phyloP scores from a whole-genome alignment of 2,113 vertebrate genomes.

The Capreolus pygargus region DNA sequence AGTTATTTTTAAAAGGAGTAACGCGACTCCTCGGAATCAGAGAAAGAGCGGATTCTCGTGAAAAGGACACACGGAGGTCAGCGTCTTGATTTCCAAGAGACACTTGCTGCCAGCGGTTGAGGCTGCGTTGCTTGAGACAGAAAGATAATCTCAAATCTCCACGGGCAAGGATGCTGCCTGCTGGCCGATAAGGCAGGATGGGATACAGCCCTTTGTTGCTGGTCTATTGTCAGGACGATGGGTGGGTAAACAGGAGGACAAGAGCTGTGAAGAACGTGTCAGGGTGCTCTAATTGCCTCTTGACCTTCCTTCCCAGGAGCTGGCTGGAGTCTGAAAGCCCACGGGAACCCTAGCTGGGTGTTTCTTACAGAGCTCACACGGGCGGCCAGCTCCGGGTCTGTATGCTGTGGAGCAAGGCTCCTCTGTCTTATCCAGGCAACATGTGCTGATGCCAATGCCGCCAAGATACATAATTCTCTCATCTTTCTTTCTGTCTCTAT shows the following conservation, averaged over 20 bases:
- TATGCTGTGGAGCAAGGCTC: no score
- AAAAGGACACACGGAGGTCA: not conserved
- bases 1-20: not conserved
- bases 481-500: not conserved
- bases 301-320: not conserved
- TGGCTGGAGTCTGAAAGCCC: no score
- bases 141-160: not conserved
- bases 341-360: fast-evolving
- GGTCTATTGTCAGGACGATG: fast-evolving
- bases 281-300: fast-evolving
- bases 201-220: not conserved
- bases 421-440: fast-evolving
- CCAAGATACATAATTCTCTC: not conserved
- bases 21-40: not conserved
- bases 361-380: not conserved
- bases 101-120: not conserved
- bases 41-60: not conserved
- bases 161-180: not conserved
- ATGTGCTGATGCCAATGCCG: fast-evolving
- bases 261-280: no score
- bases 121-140: not conserved
- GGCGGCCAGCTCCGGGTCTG: not conserved
- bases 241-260: not conserved
- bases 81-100: not conserved
- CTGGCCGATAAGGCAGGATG: fast-evolving